A percentile compares a stretch with the other conserved stretches of the same genome.
phyloP scores from a whole-genome alignment of 2,797 vertebrate genomes.

The Bryconaethiops microstoma region DNA sequence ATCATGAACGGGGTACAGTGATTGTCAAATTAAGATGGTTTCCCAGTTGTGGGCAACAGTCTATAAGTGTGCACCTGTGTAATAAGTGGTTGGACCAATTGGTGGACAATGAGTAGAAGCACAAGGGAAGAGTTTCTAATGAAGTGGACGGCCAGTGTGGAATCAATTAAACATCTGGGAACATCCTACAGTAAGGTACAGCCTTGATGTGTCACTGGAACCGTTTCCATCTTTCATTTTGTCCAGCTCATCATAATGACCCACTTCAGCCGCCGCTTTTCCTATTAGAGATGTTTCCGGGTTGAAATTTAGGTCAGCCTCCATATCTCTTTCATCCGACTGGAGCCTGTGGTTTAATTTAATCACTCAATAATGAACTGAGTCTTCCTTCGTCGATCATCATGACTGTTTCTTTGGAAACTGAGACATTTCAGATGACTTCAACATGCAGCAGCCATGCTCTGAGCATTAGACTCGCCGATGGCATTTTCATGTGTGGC shows the following conservation, averaged over 20 bases:
- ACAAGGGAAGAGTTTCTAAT: neutral
- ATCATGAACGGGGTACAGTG: neutral
- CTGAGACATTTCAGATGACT: constrained; percentile 34
- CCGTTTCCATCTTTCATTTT: constrained; percentile 7
- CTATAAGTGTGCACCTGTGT: neutral
- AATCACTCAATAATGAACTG: constrained; percentile 29
- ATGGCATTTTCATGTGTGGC: constrained; percentile 38
- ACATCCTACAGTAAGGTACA: neutral
- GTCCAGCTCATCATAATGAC: neutral
- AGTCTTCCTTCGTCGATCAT: constrained; percentile 29
- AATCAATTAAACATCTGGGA: constrained; percentile 8
- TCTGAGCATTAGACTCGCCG: constrained; percentile 11
- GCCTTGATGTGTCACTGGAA: neutral
- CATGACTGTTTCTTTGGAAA: constrained; percentile 13
- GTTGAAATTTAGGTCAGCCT: constrained; percentile 18
- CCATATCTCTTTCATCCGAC: constrained; percentile 19
- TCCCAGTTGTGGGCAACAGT: neutral
- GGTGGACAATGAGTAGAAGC: neutral
- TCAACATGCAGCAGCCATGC: neutral
- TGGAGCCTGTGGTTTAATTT: constrained; percentile 18
- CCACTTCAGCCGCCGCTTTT: neutral
- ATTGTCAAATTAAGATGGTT: too few species aligned
- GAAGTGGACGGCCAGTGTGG: neutral
- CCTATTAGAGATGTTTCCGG: constrained; percentile 18
- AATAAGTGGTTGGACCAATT: neutral